Conservation (phyloP, 2,797 vertebrate genomes). For the Toxotes lorentzi region DNA sequence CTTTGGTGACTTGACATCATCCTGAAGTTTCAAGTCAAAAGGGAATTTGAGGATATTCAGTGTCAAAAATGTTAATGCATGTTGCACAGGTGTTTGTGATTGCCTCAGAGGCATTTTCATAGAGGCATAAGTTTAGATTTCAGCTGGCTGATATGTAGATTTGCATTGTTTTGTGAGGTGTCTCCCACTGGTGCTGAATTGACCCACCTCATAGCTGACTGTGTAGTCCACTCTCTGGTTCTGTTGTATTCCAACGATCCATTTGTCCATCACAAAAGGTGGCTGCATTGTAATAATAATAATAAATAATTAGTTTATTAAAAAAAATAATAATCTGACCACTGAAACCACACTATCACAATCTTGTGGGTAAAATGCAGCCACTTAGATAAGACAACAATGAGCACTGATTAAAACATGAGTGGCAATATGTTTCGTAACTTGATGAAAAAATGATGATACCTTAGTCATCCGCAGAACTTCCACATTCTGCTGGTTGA, state of each 20-base stretch:
- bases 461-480: slow-evolving; percentile 97
- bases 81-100: background rate
- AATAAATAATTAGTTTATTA: no score
- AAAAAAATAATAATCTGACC: background rate
- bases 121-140: slow-evolving; percentile 3
- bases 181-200: slow-evolving; percentile 6
- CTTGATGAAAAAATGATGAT: background rate
- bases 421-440: background rate
- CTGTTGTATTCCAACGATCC: slow-evolving; percentile 91
- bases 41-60: background rate
- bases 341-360: slow-evolving; percentile 15
- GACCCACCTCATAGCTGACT: slow-evolving; percentile 94
- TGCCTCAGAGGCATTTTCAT: background rate
- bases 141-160: background rate
- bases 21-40: slow-evolving; percentile 78
- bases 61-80: background rate
- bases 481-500: slow-evolving; percentile 91
- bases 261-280: slow-evolving; percentile 99
- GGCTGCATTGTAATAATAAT: slow-evolving; percentile 91
- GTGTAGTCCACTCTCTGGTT: slow-evolving; percentile 92
- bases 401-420: slow-evolving; percentile 7
- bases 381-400: background rate
- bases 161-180: slow-evolving; percentile 20
- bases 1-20: slow-evolving; percentile 92
- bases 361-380: slow-evolving; percentile 2